Conservation (phyloP, 1,140 invertebrate species). For the Euglossa dilemma region DNA sequence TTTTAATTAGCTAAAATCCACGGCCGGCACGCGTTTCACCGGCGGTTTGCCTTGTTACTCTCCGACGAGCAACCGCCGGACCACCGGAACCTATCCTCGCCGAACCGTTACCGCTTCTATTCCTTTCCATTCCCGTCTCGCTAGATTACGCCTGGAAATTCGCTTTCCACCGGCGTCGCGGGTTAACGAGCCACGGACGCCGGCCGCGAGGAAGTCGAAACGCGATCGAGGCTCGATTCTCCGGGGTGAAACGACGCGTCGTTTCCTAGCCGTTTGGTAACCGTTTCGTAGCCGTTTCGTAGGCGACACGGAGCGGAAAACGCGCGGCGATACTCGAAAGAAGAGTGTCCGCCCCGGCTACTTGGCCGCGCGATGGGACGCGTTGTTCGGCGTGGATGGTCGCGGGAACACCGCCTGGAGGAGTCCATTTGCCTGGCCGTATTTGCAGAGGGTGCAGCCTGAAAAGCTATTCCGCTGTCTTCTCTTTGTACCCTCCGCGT, state of each 20-base stretch:
- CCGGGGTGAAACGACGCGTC: not conserved
- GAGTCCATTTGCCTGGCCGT: constrained; percentile 49
- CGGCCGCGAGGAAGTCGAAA: not conserved
- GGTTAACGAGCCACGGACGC: not conserved
- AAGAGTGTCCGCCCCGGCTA: constrained; percentile 11
- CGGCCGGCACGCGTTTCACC: not conserved
- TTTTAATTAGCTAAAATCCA: constrained; percentile 20
- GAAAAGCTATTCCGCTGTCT: constrained; percentile 24
- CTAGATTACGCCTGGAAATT: not conserved
- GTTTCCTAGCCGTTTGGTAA: too few species aligned
- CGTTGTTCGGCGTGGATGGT: not conserved
- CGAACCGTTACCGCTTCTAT: too few species aligned
- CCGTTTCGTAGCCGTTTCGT: too few species aligned
- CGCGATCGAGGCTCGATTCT: not conserved
- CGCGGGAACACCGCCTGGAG: constrained; percentile 28
- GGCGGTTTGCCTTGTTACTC: not conserved
- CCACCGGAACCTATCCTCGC: too few species aligned
- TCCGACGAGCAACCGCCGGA: not conserved
- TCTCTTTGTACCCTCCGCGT: constrained; percentile 20
- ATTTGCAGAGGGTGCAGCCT: constrained; percentile 43
- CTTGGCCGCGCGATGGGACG: constrained; percentile 35
- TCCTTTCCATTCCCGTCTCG: not conserved
- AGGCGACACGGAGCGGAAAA: constrained; percentile 10
- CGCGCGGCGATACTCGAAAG: not conserved
- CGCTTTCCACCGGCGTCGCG: not conserved